Percentiles rank a stretch among this genome's conserved stretches.
Conservation (phyloP, 1,140 invertebrate genomes). For the Trinorchestia longiramus region DNA sequence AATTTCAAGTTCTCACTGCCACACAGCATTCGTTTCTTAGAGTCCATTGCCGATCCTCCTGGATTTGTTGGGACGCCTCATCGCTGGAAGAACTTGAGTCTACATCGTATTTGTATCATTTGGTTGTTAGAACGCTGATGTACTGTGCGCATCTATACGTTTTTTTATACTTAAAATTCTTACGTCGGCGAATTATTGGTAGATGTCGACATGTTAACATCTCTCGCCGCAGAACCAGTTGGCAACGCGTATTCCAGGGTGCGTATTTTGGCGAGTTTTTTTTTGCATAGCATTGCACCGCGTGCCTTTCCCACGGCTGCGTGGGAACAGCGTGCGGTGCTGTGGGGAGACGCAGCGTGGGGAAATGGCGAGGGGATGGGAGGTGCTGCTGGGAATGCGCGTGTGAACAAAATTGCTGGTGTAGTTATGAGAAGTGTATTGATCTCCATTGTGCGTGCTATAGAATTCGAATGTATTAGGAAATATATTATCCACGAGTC, state of each 20-base stretch:
- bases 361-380: neutral
- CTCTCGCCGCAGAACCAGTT: neutral
- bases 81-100: neutral
- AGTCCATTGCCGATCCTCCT: neutral
- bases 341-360: neutral
- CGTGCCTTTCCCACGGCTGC: slow-evolving; percentile 16
- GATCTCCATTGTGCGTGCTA: neutral
- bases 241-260: neutral
- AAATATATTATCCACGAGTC: neutral
- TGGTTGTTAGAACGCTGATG: neutral
- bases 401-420: neutral
- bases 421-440: neutral
- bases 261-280: slow-evolving; percentile 1
- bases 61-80: neutral
- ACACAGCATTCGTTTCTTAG: neutral
- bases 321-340: neutral
- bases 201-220: neutral
- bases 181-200: neutral
- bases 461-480: neutral
- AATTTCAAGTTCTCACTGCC: neutral
- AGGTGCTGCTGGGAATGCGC: neutral
- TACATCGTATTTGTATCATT: neutral
- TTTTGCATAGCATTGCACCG: neutral
- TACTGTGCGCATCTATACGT: neutral
- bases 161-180: neutral